phyloP scores from a whole-genome alignment of 2,113 vertebrate genomes.

The Mionectes macconnelli region DNA sequence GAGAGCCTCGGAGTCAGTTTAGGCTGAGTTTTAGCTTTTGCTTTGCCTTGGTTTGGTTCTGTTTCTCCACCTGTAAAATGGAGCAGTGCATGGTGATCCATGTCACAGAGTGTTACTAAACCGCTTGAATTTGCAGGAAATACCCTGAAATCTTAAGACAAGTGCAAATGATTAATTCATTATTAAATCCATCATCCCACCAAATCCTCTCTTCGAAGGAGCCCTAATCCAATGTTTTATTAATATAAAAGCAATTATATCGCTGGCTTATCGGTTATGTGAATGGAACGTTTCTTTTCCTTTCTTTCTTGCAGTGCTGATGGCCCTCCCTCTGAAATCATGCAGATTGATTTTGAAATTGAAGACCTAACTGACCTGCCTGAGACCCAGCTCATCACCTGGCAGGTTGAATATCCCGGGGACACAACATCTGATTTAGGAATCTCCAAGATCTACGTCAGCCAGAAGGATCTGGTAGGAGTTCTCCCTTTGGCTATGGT shows the following conservation, averaged over 20 bases:
- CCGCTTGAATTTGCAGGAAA: background rate
- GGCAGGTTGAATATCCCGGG: slow-evolving; percentile 88
- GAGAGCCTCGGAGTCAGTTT: fast-evolving
- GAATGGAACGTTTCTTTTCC: background rate
- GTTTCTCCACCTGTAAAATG: background rate
- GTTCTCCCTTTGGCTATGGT: slow-evolving; percentile 91
- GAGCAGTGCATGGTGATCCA: background rate
- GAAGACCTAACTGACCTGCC: slow-evolving; percentile 79
- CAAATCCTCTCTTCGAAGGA: background rate
- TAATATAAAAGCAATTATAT: background rate
- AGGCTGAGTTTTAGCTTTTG: background rate
- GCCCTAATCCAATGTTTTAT: background rate
- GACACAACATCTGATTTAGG: slow-evolving; percentile 74
- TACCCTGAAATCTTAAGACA: background rate
- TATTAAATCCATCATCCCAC: background rate
- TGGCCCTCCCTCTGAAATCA: slow-evolving; percentile 78
- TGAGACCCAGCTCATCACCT: slow-evolving; percentile 86
- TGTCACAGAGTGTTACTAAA: background rate
- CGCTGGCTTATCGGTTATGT: background rate
- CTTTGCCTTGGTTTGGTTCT: background rate
- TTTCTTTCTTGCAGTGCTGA: slow-evolving; percentile 38
- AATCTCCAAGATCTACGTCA: slow-evolving; percentile 87
- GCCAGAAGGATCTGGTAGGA: slow-evolving; percentile 84
- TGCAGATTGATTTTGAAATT: slow-evolving; percentile 90
- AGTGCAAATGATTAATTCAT: background rate